phyloP scores from a whole-genome alignment of 2,888 invertebrate genomes.

The Trissolcus japonicus region DNA sequence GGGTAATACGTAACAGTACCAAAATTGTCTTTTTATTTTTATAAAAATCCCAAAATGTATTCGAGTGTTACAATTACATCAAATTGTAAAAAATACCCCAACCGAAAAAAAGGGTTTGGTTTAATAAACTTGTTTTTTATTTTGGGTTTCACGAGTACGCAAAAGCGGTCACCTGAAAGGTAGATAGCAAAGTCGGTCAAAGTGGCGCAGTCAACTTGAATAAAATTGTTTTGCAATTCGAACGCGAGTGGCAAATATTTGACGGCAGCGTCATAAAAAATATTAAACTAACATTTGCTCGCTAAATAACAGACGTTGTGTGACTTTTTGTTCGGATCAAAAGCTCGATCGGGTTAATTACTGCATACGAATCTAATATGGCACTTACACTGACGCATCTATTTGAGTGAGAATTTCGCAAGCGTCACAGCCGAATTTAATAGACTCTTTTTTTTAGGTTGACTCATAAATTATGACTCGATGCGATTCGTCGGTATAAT shows the following conservation, averaged over 20 bases:
- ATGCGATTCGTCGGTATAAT: conserved; percentile 6
- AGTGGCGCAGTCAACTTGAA: conserved; percentile 20
- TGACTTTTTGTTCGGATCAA: conserved; percentile 45
- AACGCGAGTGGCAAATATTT: conserved; percentile 31
- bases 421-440: conserved; percentile 28
- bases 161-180: conserved; percentile 12
- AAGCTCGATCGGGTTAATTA: conserved; percentile 54
- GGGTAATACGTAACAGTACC: no score
- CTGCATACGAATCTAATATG: conserved; percentile 42
- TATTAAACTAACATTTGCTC: conserved; percentile 40
- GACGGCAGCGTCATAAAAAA: conserved; percentile 27
- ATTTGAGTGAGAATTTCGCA: conserved; percentile 14
- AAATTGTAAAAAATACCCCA: no score
- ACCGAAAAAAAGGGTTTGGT: no score
- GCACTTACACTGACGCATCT: conserved; percentile 12
- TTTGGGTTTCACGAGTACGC: no score
- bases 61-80: no score
- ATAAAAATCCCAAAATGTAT: no score
- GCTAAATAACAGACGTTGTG: conserved; percentile 38
- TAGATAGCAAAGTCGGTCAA: conserved; percentile 17
- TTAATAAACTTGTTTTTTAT: no score
- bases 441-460: conserved; percentile 23
- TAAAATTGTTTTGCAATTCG: conserved; percentile 30
- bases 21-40: no score
- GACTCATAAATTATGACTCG: conserved; percentile 1